Conservation (phyloP, 2,888 invertebrate species). For the Ctena decussata region DNA sequence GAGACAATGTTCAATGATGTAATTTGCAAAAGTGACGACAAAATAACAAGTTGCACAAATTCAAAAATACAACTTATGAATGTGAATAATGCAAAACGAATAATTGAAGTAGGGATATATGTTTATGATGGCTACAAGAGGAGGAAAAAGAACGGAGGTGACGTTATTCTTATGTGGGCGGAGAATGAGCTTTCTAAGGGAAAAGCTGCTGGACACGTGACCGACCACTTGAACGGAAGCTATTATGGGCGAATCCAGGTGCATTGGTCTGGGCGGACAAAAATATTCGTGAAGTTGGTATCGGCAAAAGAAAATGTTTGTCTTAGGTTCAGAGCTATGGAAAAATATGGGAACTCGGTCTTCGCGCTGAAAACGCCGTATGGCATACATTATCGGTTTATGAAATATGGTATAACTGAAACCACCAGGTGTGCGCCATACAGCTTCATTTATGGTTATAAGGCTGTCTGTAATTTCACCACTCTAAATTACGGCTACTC, state of each 20-base stretch:
- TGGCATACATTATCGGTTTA: background rate
- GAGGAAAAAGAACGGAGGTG: background rate
- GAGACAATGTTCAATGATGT: background rate
- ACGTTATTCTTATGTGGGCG: background rate
- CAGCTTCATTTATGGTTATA: background rate
- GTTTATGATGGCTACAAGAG: background rate
- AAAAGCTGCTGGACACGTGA: background rate
- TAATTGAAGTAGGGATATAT: background rate
- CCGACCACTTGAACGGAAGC: background rate
- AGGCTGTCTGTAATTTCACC: background rate
- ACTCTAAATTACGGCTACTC: background rate
- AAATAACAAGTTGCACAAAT: conserved; percentile 2
- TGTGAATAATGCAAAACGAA: background rate
- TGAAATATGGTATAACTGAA: background rate
- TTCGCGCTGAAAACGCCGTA: background rate
- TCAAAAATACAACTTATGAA: background rate
- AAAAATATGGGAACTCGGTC: background rate
- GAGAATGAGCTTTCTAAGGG: background rate
- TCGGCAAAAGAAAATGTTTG: background rate
- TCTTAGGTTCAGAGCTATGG: background rate
- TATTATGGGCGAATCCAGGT: background rate
- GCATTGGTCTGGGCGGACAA: background rate
- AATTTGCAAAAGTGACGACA: background rate
- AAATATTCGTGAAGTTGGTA: background rate
- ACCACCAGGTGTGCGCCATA: background rate